Evolutionary conservation across 2,888 invertebrate species (phyloP).

Genomic region (Conops quadrifasciatus): DNA sequence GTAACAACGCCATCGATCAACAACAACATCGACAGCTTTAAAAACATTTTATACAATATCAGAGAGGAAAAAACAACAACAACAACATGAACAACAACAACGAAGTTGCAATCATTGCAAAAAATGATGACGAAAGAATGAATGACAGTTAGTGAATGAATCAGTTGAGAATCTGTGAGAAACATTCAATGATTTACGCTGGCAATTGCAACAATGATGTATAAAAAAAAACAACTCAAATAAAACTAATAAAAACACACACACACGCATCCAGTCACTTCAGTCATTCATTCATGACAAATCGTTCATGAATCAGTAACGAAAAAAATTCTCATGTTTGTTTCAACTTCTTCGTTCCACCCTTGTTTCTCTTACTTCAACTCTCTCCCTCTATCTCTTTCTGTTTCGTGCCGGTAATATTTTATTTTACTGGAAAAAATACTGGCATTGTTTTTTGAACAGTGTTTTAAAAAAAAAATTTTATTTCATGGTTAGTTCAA

Average conservation of each 20-base stretch:
- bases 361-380: not conserved
- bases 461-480: too few species aligned
- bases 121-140: not conserved
- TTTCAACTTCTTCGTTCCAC: not conserved
- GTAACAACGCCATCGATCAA: not conserved
- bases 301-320: too few species aligned
- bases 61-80: not conserved
- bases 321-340: not conserved
- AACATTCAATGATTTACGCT: not conserved
- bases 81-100: not conserved
- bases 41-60: not conserved
- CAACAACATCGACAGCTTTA: not conserved
- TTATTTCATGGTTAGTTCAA: too few species aligned
- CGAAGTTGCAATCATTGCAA: not conserved
- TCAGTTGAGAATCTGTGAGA: not conserved
- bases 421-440: too few species aligned
- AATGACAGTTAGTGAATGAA: slow-evolving; percentile 1
- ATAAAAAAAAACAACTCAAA: too few species aligned
- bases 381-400: not conserved
- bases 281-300: not conserved
- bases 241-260: not conserved
- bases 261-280: not conserved
- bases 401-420: too few species aligned
- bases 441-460: too few species aligned
- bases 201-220: not conserved